Percentiles rank a stretch among this genome's conserved stretches.
These are phyloP conservation scores for Calephelis nemesis DNA, from an alignment of 1,140 invertebrate genomes.

Conservation along the genomic window DNA sequence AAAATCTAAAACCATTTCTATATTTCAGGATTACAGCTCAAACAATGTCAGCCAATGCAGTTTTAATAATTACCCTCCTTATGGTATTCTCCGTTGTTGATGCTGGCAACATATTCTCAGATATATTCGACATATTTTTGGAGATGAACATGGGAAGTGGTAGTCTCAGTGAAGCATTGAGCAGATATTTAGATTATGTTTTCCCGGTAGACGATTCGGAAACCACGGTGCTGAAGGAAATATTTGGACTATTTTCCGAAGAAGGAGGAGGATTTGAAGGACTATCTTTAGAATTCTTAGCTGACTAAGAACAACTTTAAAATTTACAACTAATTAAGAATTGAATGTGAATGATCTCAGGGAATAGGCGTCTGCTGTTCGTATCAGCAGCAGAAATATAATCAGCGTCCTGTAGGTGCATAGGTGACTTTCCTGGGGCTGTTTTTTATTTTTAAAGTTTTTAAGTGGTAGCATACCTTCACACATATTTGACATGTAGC, in stretches of 20 bases:
- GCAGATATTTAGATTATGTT: conserved; percentile 49
- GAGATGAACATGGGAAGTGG: conserved; percentile 29
- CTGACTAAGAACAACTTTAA: background rate
- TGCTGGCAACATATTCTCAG: conserved; percentile 20
- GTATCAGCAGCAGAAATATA: no score
- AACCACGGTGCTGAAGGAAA: conserved; percentile 14
- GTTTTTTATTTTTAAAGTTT: no score
- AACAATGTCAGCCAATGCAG: background rate
- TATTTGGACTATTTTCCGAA: background rate
- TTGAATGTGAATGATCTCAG: no score
- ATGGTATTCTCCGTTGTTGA: background rate
- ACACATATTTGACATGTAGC: no score
- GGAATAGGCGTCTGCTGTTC: no score
- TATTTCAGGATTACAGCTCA: background rate
- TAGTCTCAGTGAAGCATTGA: conserved; percentile 49
- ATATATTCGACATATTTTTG: conserved; percentile 34
- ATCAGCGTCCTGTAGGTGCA: no score
- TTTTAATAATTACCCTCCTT: background rate
- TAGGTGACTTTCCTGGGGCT: no score
- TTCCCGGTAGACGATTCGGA: conserved; percentile 56
- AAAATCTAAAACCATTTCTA: background rate
- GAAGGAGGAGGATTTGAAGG: conserved; percentile 8
- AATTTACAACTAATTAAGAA: no score
- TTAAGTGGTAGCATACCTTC: no score
- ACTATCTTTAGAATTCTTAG: background rate